phyloP scores from a whole-genome alignment of 2,113 vertebrate species.

The Acanthisitta chloris region DNA sequence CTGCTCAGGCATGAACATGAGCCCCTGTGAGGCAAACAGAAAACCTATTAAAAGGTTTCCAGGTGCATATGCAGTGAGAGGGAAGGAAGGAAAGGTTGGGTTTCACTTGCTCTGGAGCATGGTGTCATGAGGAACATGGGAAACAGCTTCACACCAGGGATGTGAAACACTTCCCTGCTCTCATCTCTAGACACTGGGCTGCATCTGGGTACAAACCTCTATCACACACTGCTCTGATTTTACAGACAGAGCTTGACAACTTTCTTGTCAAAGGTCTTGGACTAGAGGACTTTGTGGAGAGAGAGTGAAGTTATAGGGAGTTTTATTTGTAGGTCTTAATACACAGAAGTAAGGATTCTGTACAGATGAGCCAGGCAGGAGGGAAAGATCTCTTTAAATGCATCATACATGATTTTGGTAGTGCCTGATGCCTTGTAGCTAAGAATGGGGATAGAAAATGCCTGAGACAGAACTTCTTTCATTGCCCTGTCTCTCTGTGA shows the following conservation, averaged over 20 bases:
- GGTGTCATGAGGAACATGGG: neutral
- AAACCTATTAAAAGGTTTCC: slow-evolving; percentile 55
- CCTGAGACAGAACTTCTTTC: neutral
- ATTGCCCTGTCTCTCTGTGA: neutral
- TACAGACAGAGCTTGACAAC: neutral
- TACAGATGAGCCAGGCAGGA: neutral
- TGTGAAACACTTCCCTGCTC: neutral
- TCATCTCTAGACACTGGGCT: neutral
- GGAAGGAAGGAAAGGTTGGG: slow-evolving; percentile 42
- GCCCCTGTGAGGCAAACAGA: slow-evolving; percentile 57
- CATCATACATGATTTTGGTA: neutral
- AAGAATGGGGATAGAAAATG: neutral
- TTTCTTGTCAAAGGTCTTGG: neutral
- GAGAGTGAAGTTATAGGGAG: neutral
- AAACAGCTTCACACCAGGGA: neutral
- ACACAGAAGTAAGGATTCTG: neutral
- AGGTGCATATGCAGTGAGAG: slow-evolving; percentile 34
- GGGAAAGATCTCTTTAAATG: neutral
- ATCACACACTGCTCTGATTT: neutral
- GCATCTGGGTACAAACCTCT: neutral
- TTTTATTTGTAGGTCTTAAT: neutral
- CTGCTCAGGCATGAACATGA: slow-evolving; percentile 51
- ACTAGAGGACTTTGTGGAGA: neutral
- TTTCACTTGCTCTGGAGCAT: slow-evolving; percentile 38
- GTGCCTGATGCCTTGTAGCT: neutral